Conservation (phyloP, 1,140 invertebrate species). For the Battus philenor region DNA sequence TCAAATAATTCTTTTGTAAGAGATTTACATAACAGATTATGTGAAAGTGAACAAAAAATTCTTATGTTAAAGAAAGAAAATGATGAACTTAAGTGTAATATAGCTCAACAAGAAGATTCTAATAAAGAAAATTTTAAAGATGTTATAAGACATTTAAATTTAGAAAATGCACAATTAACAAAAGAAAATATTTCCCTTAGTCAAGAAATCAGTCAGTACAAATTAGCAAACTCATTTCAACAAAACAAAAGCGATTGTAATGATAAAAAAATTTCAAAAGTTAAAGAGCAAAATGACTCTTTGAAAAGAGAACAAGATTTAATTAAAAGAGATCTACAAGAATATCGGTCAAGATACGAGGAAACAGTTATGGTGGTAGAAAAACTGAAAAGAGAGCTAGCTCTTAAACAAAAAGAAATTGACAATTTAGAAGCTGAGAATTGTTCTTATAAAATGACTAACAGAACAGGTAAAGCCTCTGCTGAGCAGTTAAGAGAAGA, state of each 20-base stretch:
- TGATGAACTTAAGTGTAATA: slow-evolving; percentile 49
- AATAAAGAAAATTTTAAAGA: slow-evolving; percentile 57
- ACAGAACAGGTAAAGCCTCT: slow-evolving; percentile 58
- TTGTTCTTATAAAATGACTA: slow-evolving; percentile 61
- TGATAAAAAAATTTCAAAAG: slow-evolving; percentile 40
- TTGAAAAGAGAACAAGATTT: slow-evolving; percentile 44
- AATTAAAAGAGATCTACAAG: slow-evolving; percentile 58
- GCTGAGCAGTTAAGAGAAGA: slow-evolving; percentile 59
- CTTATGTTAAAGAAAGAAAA: slow-evolving; percentile 69
- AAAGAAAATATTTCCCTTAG: slow-evolving; percentile 63
- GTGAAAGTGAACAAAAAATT: slow-evolving; percentile 68
- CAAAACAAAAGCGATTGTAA: slow-evolving; percentile 31
- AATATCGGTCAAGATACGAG: slow-evolving; percentile 53
- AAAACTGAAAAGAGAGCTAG: slow-evolving; percentile 60
- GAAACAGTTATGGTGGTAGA: slow-evolving; percentile 49
- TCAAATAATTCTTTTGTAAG: slow-evolving; percentile 43
- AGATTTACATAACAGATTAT: slow-evolving; percentile 57
- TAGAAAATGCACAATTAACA: slow-evolving; percentile 60
- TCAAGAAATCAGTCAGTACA: slow-evolving; percentile 54
- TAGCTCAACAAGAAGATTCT: slow-evolving; percentile 31
- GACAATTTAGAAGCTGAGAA: slow-evolving; percentile 65
- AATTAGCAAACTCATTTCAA: slow-evolving; percentile 32
- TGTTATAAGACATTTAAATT: slow-evolving; percentile 60
- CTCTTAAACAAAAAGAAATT: slow-evolving; percentile 55
- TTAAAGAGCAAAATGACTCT: slow-evolving; percentile 44